Conservation (phyloP, 2,888 invertebrate genomes). For the Parascotia fuliginaria region DNA sequence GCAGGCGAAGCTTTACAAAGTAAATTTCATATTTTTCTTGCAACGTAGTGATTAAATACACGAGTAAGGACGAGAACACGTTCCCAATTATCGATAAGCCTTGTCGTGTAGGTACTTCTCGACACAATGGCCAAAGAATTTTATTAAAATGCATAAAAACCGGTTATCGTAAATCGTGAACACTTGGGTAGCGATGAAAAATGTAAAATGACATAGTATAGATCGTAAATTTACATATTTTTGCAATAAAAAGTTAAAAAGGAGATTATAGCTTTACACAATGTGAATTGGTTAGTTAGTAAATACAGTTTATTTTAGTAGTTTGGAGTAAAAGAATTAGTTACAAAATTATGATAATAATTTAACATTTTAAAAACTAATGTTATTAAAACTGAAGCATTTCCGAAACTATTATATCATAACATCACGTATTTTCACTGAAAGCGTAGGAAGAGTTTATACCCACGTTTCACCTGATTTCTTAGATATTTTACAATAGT, state of each 20-base stretch:
- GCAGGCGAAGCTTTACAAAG: not conserved
- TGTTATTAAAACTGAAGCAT: too few relatives aligned
- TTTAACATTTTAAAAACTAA: too few relatives aligned
- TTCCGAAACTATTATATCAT: too few relatives aligned
- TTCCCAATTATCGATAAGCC: constrained; percentile 56
- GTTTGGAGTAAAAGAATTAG: too few relatives aligned
- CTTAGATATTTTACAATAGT: too few relatives aligned
- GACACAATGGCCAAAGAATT: constrained; percentile 28
- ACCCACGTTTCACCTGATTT: too few relatives aligned
- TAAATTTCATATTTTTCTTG: not conserved
- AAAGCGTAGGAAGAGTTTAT: too few relatives aligned
- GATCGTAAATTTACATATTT: constrained; percentile 32
- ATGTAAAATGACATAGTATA: constrained; percentile 35
- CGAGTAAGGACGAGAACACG: constrained; percentile 44
- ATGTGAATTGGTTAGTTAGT: not conserved
- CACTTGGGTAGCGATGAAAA: constrained; percentile 29
- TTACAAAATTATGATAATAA: too few relatives aligned
- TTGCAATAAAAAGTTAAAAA: constrained; percentile 2
- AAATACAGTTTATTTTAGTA: not conserved
- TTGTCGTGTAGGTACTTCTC: constrained; percentile 34
- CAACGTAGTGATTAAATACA: constrained; percentile 6
- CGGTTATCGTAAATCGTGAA: constrained; percentile 45
- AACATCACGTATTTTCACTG: too few relatives aligned
- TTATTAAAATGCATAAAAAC: constrained; percentile 48
- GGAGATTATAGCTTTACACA: not conserved